These are phyloP conservation scores for Taenaris catops DNA, from an alignment of 2,888 invertebrate species.

Conservation along the genomic window DNA sequence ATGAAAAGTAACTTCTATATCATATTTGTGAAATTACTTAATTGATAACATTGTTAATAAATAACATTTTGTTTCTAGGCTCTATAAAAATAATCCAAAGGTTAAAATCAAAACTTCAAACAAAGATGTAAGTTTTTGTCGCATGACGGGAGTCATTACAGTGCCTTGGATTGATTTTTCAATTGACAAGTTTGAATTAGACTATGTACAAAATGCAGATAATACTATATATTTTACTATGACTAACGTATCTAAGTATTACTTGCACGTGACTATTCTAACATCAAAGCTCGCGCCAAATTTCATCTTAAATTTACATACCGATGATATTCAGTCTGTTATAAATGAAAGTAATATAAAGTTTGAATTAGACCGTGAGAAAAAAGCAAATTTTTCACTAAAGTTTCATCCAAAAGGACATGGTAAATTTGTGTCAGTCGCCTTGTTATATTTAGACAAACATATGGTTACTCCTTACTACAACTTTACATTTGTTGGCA, in stretches of 20 bases:
- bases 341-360: slow-evolving; percentile 49
- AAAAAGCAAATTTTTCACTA: slow-evolving; percentile 36
- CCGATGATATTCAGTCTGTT: slow-evolving; percentile 36
- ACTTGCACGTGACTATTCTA: slow-evolving; percentile 46
- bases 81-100: slow-evolving; percentile 54
- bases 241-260: slow-evolving; percentile 61
- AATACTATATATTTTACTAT: slow-evolving; percentile 53
- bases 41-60: no score
- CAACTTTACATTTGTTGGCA: slow-evolving; percentile 61
- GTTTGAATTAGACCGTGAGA: slow-evolving; percentile 46
- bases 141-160: slow-evolving; percentile 58
- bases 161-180: slow-evolving; percentile 62
- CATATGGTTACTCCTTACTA: slow-evolving; percentile 53
- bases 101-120: slow-evolving; percentile 50
- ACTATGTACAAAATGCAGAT: slow-evolving; percentile 33
- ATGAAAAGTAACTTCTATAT: slow-evolving; percentile 45
- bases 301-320: slow-evolving; percentile 44
- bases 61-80: slow-evolving; percentile 36
- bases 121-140: slow-evolving; percentile 61
- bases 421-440: slow-evolving; percentile 54
- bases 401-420: slow-evolving; percentile 57
- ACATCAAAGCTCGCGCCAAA: slow-evolving; percentile 51
- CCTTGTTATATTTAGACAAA: slow-evolving; percentile 58
- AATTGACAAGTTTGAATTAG: slow-evolving; percentile 55
- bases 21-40: no score